Conservation (phyloP, 2,888 invertebrate species). For the Sphecodes monilicornis region DNA sequence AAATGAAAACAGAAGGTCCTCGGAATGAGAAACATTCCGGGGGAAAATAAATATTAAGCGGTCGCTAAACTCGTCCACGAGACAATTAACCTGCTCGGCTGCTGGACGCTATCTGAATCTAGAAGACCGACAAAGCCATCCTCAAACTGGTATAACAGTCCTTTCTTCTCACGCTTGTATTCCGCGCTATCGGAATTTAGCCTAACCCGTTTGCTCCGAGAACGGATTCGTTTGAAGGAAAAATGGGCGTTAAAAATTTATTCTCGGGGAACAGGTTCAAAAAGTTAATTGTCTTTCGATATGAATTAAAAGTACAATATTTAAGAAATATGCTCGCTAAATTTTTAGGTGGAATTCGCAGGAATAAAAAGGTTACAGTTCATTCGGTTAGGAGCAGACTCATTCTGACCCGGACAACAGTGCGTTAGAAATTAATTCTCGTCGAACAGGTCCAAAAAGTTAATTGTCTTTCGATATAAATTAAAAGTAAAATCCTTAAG, state of each 20-base stretch:
- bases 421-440: no score
- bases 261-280: no score
- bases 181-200: constrained; percentile 40
- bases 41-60: constrained; percentile 29
- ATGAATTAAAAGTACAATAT: not conserved
- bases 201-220: not conserved
- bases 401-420: no score
- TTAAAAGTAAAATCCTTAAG: not conserved
- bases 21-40: not conserved
- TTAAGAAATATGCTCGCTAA: not conserved
- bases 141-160: constrained; percentile 47
- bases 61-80: constrained; percentile 45
- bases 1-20: not conserved
- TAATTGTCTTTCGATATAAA: not conserved
- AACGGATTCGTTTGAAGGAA: no score
- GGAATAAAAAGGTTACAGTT: no score
- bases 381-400: no score
- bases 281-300: no score
- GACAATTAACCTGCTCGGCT: constrained; percentile 46
- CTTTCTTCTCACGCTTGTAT: constrained; percentile 56
- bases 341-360: not conserved
- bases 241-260: no score
- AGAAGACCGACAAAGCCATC: constrained; percentile 20
- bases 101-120: constrained; percentile 52
- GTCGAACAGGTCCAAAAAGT: no score